Percentiles rank a stretch among this genome's conserved stretches.
Evolutionary conservation across 2,888 invertebrate species (phyloP).

Genomic region (Caenorhabditis uteleia): DNA sequence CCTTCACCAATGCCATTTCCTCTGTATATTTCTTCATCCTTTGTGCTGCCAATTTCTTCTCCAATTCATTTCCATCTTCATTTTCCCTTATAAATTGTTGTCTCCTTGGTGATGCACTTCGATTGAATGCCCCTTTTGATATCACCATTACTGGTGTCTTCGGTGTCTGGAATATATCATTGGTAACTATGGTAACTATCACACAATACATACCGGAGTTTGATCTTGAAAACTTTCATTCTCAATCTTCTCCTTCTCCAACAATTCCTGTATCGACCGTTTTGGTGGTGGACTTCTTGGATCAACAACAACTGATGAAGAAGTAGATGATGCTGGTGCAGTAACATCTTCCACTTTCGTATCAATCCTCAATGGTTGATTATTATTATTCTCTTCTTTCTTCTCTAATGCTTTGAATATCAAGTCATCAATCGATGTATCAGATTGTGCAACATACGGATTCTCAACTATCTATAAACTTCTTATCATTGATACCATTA

Average conservation of each 20-base stretch:
- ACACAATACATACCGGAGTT: conserved; percentile 2
- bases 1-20: conserved; percentile 14
- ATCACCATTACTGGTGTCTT: conserved; percentile 24
- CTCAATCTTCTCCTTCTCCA: conserved; percentile 22
- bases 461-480: conserved; percentile 38
- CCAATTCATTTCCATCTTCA: conserved; percentile 49
- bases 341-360: neutral
- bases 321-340: neutral
- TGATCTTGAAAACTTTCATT: conserved; percentile 23
- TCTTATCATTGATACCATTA: neutral
- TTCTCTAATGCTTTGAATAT: conserved; percentile 45
- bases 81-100: conserved; percentile 31
- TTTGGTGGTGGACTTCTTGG: conserved; percentile 40
- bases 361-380: conserved; percentile 10
- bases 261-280: conserved; percentile 36
- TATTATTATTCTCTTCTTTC: conserved; percentile 46
- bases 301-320: conserved; percentile 9
- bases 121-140: conserved; percentile 22
- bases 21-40: conserved; percentile 41
- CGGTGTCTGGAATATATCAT: conserved; percentile 4
- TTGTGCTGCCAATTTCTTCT: conserved; percentile 48
- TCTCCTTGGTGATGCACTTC: conserved; percentile 20
- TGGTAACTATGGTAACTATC: neutral
- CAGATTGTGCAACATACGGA: conserved; percentile 37
- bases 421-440: conserved; percentile 51